Base-by-base conservation (phyloP, 2,888 invertebrate genomes). In the Steinernema carpocapsae region DNA sequence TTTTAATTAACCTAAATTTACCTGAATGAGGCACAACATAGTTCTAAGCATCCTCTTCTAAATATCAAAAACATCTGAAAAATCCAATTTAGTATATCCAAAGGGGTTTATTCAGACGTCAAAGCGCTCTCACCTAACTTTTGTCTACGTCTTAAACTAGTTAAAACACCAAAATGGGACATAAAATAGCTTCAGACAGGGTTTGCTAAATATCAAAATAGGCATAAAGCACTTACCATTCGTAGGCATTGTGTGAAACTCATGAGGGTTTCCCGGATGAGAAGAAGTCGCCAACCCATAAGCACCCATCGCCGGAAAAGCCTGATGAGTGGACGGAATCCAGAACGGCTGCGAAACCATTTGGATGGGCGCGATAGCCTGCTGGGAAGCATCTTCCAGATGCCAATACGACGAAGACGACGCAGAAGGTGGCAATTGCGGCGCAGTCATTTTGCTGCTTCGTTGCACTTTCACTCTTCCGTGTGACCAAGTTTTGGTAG, bases 391-490 rank as follows among this genome's bases (percentile, higher is more conserved):
- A 64, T 64, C 64, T 17, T 64, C 64, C 12, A 64, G 64, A 29
- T 64, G 64, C 64, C 64, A 64, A 32, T 64, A 64, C 32, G 56
- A 22, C 26, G 64, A 52, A n/a, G 52, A 24, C 52, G 52, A 37
- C 37, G 37, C n/a, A 48, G 48, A 48, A 48, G 48, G 37, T 37
- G 37, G 64, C 32, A 29, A 32, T 17, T 29, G 17, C 64, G 29
- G 19, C 29, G 29, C 19, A 26, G 17, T 37, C 64, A 48, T 48
- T 64, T 64, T 64, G 64, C 64, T 64, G 64, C 64, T 64, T 64
- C 64, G 64, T 4, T 64, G 64, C 64, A 64, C 37, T 64, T 64
- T n/a, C 64, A 64, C 64, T 64, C 64, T 64, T 64, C 64, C 64
- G 64, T 64, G 64, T 64, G 64, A 64, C 64, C 64, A 64, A 64